A percentile compares a stretch with the other conserved stretches of the same genome.
Conservation (phyloP, 92 coral and sea anemone genomes). For the Actinernus sp. region DNA sequence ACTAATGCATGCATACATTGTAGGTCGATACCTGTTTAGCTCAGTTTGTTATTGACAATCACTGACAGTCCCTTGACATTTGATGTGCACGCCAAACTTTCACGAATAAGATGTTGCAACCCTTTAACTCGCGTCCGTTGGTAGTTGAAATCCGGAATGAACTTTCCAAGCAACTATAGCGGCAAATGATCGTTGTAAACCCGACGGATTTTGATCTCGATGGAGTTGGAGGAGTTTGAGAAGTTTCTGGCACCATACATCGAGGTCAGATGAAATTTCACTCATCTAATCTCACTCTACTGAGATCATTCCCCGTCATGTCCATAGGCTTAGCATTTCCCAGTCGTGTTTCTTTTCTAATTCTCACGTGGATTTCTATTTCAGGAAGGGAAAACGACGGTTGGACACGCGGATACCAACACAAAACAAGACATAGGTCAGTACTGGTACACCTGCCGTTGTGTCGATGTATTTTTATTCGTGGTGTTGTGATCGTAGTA, state of each 20-base stretch:
- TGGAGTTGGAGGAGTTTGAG: conserved; percentile 61
- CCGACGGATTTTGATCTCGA: too few species aligned
- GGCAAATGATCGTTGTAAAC: too few species aligned
- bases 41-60: too few species aligned
- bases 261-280: not conserved
- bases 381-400: conserved; percentile 96
- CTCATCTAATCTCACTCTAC: not conserved
- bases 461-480: not conserved
- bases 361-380: not conserved
- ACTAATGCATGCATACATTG: not conserved
- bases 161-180: too few species aligned
- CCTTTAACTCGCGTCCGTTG: too few species aligned
- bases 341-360: too few species aligned
- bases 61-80: too few species aligned
- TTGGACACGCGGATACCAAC: conserved; percentile 75
- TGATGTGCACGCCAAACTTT: too few species aligned
- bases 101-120: too few species aligned
- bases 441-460: not conserved
- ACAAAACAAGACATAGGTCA: conserved; percentile 93
- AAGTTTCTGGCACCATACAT: conserved; percentile 53
- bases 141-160: too few species aligned
- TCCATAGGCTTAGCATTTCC: not conserved
- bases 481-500: not conserved
- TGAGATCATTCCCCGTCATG: not conserved
- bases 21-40: too few species aligned